Conservation (phyloP, 92 coral and sea anemone species). For the Montipora capitata region DNA sequence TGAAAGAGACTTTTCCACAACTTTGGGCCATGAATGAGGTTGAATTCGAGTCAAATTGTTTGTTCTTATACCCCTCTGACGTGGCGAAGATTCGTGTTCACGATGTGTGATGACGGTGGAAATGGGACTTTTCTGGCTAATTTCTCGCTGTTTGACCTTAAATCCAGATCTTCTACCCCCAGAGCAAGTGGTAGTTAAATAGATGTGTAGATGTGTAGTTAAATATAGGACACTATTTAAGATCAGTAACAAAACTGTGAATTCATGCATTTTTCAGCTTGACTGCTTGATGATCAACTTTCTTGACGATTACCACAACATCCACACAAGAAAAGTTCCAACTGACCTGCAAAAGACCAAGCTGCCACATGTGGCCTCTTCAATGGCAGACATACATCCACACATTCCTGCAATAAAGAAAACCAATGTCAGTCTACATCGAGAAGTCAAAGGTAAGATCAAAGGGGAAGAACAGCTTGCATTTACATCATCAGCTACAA, state of each 20-base stretch:
- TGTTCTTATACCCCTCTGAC: too few relatives aligned
- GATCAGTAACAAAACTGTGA: background rate
- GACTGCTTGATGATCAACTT: conserved; percentile 54
- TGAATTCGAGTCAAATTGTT: too few relatives aligned
- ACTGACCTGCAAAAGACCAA: conserved; percentile 44
- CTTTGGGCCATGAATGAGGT: too few relatives aligned
- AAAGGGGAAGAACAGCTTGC: conserved; percentile 37
- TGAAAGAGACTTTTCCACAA: too few relatives aligned
- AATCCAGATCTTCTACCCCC: too few relatives aligned
- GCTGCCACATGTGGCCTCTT: conserved; percentile 73
- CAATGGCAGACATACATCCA: conserved; percentile 64
- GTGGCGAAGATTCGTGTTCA: too few relatives aligned
- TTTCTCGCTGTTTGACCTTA: too few relatives aligned
- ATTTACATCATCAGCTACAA: conserved; percentile 18
- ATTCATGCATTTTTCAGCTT: conserved; percentile 30
- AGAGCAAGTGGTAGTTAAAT: too few relatives aligned
- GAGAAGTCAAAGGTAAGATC: conserved; percentile 13
- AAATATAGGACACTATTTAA: background rate
- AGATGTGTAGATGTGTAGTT: background rate
- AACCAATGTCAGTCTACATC: conserved; percentile 32
- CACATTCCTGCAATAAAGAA: conserved; percentile 41
- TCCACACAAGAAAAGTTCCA: conserved; percentile 58
- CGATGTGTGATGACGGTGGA: too few relatives aligned
- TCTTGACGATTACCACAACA: conserved; percentile 75
- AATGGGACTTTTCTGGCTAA: too few relatives aligned